Base-by-base conservation (phyloP, 2,797 vertebrate species). In the Anas bernieri region DNA sequence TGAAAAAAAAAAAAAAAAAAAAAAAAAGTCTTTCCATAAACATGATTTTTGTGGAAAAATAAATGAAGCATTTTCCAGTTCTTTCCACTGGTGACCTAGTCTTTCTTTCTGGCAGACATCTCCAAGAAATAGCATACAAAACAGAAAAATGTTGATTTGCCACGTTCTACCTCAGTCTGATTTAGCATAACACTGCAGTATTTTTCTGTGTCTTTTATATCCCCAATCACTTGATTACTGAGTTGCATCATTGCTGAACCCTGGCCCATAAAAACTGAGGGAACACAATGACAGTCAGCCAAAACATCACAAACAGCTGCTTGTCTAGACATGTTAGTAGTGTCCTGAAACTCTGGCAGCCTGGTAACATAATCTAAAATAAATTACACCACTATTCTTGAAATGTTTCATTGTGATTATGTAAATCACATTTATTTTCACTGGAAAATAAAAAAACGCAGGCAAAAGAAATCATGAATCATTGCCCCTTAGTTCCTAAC, bases 161-260 rank as follows among this genome's bases (percentile, higher is more conserved):
- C 45, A 48, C 39, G 50, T 84, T 90, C 58, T 80, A 56, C 52
- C 78, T 94, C 82, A 61, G 67, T 70, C 81, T 86, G 74, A 94
- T 94, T 93, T 93, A 90, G 58, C 81, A 80, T 31, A 92, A 87
- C 56, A 66, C n/a, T 56, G 39, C 55, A 59, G 45, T 90, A 83
- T 83, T 94, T 91, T 88, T 63, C 70, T 82, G 62, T 48, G 16
- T 82, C 77, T 92, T 88, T 96, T 86, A 37, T 73, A 91, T 81
- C 31, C 31, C 83, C 43, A 88, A 94, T 94, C 90, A 95, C 72
- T 95, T 95, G 88, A 95, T 95, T 95, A 87, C 5, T 0, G 41
- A 95, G 73, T 93, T 93, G 91, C 73, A 90, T 95, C 94, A 96
- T 67, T 95, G 92, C 82, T 91, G 92, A 96, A 92, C 22, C 45